Base-by-base conservation (phyloP, 37 sponge, comb jelly and placozoan species). In the Theonella swinhoei region DNA sequence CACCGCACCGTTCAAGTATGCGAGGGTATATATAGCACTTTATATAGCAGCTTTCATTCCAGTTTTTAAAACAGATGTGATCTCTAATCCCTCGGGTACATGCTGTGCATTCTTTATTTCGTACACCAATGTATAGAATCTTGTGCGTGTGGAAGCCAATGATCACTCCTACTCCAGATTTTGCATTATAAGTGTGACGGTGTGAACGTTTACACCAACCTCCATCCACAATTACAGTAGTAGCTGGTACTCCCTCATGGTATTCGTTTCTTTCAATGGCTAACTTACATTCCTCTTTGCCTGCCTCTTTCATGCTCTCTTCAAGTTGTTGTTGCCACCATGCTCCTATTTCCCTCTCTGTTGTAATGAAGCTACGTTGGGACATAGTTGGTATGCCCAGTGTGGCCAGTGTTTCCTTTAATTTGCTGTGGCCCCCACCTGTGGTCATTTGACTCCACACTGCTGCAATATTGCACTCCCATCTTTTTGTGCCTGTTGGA, bases 401-500 rank as follows among this genome's bases (percentile, higher is more conserved):
- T n/a, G n/a, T n/a, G n/a, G n/a, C n/a, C n/a, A n/a, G n/a, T n/a
- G n/a, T n/a, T n/a, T n/a, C n/a, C n/a, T n/a, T n/a, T n/a, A n/a
- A n/a, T n/a, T n/a, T n/a, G n/a, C n/a, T n/a, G n/a, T n/a, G n/a
- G n/a, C n/a, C 85, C n/a, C 85, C 77, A 37, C 85, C 85, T 43
- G 69, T 84, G 7, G 65, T 31, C 42, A 84, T 84, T 64, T 84
- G 77, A 1, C 85, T 77, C 42, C 71, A 33, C 5, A 84, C 77
- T 24, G 77, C 85, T 25, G 69, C 85, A 24, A 75, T 34, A 38
- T 84, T 84, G 8, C 43, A 39, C 26, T 39, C 58, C 76, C 77
- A 84, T 31, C 69, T n/a, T 28, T 63, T 63, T 28, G 26, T 28
- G 26, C 64, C 64, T 63, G 24, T n/a, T n/a, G n/a, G n/a, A n/a